Base-by-base conservation (phyloP, 2,888 invertebrate genomes). In the Synanthedon vespiformis region DNA sequence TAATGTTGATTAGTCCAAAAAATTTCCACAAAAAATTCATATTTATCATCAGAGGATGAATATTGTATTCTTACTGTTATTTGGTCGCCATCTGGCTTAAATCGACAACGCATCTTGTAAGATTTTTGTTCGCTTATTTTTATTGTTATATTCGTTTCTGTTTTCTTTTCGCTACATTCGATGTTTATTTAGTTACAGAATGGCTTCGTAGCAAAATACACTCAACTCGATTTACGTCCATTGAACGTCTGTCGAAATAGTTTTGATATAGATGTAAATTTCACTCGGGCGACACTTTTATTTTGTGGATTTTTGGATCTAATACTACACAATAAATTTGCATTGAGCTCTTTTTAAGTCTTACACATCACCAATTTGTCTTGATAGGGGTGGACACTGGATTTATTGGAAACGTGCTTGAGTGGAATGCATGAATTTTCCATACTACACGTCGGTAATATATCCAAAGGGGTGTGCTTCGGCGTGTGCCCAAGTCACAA, bases 401-500 rank as follows among this genome's bases (percentile, higher is more conserved):
- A 22, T 49, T 16, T 49, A 49, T 44, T 44, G 44, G 44, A 13
- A 13, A 6, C 13, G 13, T 44, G 14, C 44, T 44, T 41, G 69
- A 13, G 13, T 12, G 13, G 41, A 41, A 41, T 41, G 41, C 59
- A 55, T 74, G 73, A 72, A 74, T 77, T 76, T 74, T 72, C 64
- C 70, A 72, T 75, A 74, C 68, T 70, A 70, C 66, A 71, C 71
- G 65, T 64, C 64, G 64, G 72, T 69, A 70, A 76, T 77, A 72
- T 77, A 80, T 74, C 70, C 72, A 61, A 67, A 68, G 67, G 70
- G 47, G 70, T 72, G 70, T 69, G 70, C 70, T 64, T 65, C 62
- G 62, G 65, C 67, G 72, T 67, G 68, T 60, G 55, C 62, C 65
- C 66, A 68, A 69, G 69, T 73, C 78, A 80, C 84, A 85, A 86